These are phyloP conservation scores for Aphaenogaster floridana DNA, from an alignment of 1,140 invertebrate genomes.

Conservation along the genomic window DNA sequence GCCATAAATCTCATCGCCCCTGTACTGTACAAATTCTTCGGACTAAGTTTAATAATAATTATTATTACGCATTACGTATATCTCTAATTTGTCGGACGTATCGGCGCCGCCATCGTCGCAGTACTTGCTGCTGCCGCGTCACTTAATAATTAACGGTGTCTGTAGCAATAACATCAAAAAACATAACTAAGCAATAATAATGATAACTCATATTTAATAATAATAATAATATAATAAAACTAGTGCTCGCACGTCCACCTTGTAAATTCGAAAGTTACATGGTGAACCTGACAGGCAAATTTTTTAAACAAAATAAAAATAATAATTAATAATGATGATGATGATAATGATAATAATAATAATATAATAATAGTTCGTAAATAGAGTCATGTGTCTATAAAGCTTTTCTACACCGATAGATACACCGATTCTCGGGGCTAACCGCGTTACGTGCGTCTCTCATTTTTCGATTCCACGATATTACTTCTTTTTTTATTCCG, in stretches of 20 bases:
- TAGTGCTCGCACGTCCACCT: neutral
- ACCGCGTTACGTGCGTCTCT: conserved; percentile 60
- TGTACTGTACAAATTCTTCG: conserved; percentile 71
- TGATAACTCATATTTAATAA: conserved; percentile 59
- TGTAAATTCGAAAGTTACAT: conserved; percentile 20
- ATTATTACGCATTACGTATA: conserved; percentile 82
- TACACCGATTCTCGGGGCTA: conserved; percentile 78
- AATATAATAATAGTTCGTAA: conserved; percentile 71
- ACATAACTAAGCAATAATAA: conserved; percentile 65
- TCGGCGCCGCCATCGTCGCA: conserved; percentile 82
- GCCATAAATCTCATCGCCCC: conserved; percentile 64
- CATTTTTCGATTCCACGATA: conserved; percentile 64
- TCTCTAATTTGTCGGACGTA: conserved; percentile 84
- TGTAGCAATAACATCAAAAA: conserved; percentile 59
- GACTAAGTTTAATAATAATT: conserved; percentile 74
- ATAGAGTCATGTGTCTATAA: conserved; percentile 79
- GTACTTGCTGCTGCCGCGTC: conserved; percentile 70
- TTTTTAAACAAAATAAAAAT: conserved; percentile 53
- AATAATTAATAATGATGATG: conserved; percentile 66
- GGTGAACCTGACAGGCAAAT: neutral
- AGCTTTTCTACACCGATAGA: conserved; percentile 85
- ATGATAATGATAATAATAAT: conserved; percentile 57
- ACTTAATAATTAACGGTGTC: conserved; percentile 65
- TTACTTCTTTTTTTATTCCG: conserved; percentile 72
- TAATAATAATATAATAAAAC: conserved; percentile 60